These are phyloP conservation scores for Machimus atricapillus DNA, from an alignment of 2,888 invertebrate species.

Conservation along the genomic window DNA sequence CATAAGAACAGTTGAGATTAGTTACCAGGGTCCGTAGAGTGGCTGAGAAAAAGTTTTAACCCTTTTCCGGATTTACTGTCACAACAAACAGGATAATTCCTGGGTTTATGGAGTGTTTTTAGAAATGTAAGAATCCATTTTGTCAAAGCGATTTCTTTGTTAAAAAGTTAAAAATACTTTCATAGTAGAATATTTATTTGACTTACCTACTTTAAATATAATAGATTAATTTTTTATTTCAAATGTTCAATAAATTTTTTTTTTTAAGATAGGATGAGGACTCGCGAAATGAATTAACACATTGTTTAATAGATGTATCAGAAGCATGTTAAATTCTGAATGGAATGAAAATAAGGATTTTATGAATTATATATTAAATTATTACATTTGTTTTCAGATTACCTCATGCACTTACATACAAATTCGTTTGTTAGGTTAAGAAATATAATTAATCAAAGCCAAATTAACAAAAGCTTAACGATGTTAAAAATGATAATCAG, in stretches of 20 bases:
- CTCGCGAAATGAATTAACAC: too few species aligned
- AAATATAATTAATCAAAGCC: too few species aligned
- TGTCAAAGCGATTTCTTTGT: background rate
- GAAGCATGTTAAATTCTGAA: too few species aligned
- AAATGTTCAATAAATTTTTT: too few species aligned
- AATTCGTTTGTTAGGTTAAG: background rate
- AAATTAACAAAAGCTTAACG: background rate
- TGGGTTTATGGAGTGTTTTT: background rate
- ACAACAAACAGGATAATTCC: background rate
- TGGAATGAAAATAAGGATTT: too few species aligned
- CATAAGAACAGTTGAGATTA: background rate
- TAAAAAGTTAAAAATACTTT: background rate
- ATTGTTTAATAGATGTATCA: too few species aligned
- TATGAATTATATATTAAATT: background rate
- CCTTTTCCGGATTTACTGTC: background rate
- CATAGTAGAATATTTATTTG: background rate
- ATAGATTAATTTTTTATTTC: too few species aligned
- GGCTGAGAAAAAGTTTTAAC: background rate
- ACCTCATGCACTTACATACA: background rate
- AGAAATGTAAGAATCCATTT: background rate
- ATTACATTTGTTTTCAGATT: background rate
- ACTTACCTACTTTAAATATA: background rate
- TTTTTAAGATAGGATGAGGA: too few species aligned
- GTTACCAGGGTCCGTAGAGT: background rate
- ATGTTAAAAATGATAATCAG: background rate